Conservation (phyloP, 2,113 vertebrate genomes). For the Poecilia latipinna region DNA sequence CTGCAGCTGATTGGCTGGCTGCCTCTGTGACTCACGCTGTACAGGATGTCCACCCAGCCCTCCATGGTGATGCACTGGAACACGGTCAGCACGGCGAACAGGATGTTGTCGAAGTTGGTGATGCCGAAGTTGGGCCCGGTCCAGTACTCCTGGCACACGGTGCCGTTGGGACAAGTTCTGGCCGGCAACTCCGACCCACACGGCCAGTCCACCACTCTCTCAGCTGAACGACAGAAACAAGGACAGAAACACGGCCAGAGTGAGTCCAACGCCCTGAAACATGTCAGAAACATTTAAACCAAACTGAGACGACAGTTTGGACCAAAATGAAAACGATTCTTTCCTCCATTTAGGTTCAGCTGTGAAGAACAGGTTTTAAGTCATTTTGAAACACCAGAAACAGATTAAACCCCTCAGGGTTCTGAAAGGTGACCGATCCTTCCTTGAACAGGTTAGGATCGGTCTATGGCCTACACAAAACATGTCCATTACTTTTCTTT, state of each 20-base stretch:
- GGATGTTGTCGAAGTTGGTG: slow-evolving; percentile 97
- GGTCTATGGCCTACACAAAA: too few relatives aligned
- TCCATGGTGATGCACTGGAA: slow-evolving; percentile 99
- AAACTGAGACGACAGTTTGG: too few relatives aligned
- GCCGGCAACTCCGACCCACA: slow-evolving; percentile 87
- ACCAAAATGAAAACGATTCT: too few relatives aligned
- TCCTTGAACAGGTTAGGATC: too few relatives aligned
- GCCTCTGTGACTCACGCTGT: slow-evolving; percentile 85
- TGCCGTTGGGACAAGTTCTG: slow-evolving; percentile 85
- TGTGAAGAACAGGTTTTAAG: too few relatives aligned
- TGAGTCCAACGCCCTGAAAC: background rate
- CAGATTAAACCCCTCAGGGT: too few relatives aligned
- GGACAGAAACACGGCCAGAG: background rate
- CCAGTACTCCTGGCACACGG: slow-evolving; percentile 88
- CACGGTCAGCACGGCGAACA: slow-evolving; percentile 88
- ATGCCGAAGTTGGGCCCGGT: slow-evolving; percentile 95
- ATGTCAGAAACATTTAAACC: background rate
- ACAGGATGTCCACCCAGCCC: slow-evolving; percentile 96
- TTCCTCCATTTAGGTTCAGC: too few relatives aligned
- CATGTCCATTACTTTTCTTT: too few relatives aligned
- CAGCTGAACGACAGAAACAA: slow-evolving; percentile 71
- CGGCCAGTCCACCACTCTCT: slow-evolving; percentile 86
- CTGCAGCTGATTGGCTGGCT: background rate
- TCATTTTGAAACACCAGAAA: too few relatives aligned
- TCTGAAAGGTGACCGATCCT: too few relatives aligned